Conservation (phyloP, 53 echinoderm and acorn worm species). For the Luidia sarsii region DNA sequence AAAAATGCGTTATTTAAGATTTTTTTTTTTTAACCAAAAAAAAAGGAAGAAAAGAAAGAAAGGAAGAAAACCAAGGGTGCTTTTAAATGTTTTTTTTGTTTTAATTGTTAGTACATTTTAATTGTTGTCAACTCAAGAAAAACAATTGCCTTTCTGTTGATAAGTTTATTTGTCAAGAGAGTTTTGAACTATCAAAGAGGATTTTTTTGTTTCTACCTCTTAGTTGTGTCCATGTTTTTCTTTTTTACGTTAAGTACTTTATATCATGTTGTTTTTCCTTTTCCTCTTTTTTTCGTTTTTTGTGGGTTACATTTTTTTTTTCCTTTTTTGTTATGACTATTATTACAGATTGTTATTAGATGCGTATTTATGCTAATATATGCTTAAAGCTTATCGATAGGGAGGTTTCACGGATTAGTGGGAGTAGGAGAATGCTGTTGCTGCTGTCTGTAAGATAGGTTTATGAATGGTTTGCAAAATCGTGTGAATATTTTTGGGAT, state of each 20-base stretch:
- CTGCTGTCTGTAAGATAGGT: not conserved
- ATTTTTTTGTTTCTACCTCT: constrained; percentile 47
- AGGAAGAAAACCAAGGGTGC: constrained; percentile 44
- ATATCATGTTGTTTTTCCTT: not conserved
- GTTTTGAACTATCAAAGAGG: not conserved
- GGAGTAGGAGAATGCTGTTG: not conserved
- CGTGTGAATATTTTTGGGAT: too few relatives aligned
- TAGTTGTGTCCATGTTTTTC: constrained; percentile 24
- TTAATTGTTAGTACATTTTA: not conserved
- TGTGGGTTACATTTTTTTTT: not conserved
- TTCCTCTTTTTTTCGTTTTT: not conserved
- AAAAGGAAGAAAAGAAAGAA: constrained; percentile 21
- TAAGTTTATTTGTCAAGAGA: constrained; percentile 1
- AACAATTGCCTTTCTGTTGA: constrained; percentile 4
- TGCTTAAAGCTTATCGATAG: constrained; percentile 31
- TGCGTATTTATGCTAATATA: constrained; percentile 48
- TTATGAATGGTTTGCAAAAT: too few relatives aligned
- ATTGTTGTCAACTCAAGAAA: constrained; percentile 50
- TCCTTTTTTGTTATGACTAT: not conserved
- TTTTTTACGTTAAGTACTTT: constrained; percentile 11
- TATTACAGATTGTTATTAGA: constrained; percentile 36
- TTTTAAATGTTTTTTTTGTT: constrained; percentile 48
- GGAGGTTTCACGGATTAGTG: not conserved
- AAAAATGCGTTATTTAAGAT: not conserved
- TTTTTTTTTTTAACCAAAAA: constrained; percentile 42